Evolutionary conservation across 2,888 invertebrate species (phyloP).

Genomic region (Xestia c-nigrum): DNA sequence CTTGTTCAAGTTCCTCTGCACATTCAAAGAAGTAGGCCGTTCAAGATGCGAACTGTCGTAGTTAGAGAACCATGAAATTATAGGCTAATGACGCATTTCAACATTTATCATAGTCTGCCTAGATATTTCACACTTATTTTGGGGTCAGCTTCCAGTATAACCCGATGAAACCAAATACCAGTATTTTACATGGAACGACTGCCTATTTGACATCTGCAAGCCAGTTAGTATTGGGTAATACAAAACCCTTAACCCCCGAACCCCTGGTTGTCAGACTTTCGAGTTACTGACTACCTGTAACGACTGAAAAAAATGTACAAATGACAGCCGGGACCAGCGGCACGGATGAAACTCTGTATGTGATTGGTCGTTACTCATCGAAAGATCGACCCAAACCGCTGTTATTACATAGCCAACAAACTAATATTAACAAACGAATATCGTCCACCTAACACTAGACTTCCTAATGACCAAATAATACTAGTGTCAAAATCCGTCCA

Average conservation of each 20-base stretch:
- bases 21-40: neutral
- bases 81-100: too few species aligned
- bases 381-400: neutral
- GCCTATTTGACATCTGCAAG: neutral
- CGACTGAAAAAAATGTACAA: too few species aligned
- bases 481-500: slow-evolving; percentile 12
- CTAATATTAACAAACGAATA: neutral
- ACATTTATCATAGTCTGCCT: neutral
- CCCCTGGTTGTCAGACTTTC: too few species aligned
- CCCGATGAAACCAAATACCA: neutral
- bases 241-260: too few species aligned
- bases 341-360: too few species aligned
- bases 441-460: neutral
- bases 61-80: neutral
- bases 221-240: neutral
- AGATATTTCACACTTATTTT: neutral
- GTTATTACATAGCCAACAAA: neutral
- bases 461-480: neutral
- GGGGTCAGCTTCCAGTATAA: neutral
- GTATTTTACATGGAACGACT: neutral
- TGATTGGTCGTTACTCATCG: too few species aligned
- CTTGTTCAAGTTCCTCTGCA: slow-evolving; percentile 22
- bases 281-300: too few species aligned
- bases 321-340: too few species aligned
- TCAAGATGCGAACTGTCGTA: neutral